A percentile compares a stretch with the other conserved stretches of the same genome.
These are phyloP conservation scores for Reticulitermes speratus DNA, from an alignment of 1,140 invertebrate genomes.

Conservation along the genomic window DNA sequence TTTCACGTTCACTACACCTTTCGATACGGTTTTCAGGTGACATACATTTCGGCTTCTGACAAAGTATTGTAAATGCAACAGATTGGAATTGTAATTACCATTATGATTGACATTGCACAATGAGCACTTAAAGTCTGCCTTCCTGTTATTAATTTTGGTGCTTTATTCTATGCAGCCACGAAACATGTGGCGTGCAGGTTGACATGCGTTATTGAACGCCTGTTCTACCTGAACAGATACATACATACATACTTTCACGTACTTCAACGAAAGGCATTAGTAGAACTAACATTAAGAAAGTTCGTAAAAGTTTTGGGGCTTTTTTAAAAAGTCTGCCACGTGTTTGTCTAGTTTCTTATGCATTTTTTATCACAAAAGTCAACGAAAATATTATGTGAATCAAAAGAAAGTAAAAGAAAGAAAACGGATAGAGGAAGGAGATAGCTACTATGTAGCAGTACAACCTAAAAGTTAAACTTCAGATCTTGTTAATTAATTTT, in stretches of 20 bases:
- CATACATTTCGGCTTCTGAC: too few relatives aligned
- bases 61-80: too few relatives aligned
- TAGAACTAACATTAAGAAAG: not conserved
- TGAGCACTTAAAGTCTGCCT: too few relatives aligned
- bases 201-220: too few relatives aligned
- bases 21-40: too few relatives aligned
- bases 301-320: not conserved
- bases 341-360: not conserved
- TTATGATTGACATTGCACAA: too few relatives aligned
- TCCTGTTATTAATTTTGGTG: too few relatives aligned
- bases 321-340: not conserved
- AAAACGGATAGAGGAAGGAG: not conserved
- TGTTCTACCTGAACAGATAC: not conserved
- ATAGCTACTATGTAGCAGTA: not conserved
- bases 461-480: not conserved
- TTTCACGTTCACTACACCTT: too few relatives aligned
- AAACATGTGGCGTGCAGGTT: too few relatives aligned
- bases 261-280: not conserved
- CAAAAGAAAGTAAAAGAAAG: not conserved
- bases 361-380: not conserved
- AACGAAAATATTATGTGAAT: not conserved
- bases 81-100: too few relatives aligned
- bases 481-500: constrained; percentile 18
- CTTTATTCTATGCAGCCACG: too few relatives aligned
- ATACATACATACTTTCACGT: not conserved